Evolutionary conservation across 2,113 vertebrate genomes (phyloP).

Genomic region (Struthio camelus): DNA sequence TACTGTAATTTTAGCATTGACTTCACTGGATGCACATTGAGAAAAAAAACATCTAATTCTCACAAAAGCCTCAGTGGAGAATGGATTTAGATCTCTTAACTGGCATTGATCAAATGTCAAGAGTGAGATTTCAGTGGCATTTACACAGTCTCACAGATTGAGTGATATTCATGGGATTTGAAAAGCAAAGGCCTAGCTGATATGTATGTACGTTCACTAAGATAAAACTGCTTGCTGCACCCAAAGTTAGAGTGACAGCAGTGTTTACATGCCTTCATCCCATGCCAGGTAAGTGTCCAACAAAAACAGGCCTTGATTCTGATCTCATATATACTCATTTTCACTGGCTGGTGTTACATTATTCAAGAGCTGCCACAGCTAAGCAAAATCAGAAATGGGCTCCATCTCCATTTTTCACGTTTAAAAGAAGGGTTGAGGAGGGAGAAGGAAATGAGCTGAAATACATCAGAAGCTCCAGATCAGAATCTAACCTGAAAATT

Average conservation of each 20-base stretch:
- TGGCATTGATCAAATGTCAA: neutral
- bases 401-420: neutral
- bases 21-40: neutral
- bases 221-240: neutral
- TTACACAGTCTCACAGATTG: neutral
- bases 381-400: neutral
- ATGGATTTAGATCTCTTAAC: neutral
- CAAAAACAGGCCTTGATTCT: neutral
- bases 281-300: neutral
- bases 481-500: neutral
- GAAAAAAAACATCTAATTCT: neutral
- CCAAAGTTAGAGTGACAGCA: neutral
- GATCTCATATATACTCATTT: neutral
- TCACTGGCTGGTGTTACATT: neutral
- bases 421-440: neutral
- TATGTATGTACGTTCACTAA: neutral
- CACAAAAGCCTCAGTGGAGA: neutral
- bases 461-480: neutral
- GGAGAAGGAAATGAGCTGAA: neutral
- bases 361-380: neutral
- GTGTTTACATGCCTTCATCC: neutral
- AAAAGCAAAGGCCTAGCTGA: conserved; percentile 18
- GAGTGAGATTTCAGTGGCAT: neutral
- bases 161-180: neutral
- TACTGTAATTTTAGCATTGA: neutral